These are phyloP conservation scores for Saccostrea echinata DNA, from an alignment of 1,140 invertebrate genomes.

Conservation along the genomic window DNA sequence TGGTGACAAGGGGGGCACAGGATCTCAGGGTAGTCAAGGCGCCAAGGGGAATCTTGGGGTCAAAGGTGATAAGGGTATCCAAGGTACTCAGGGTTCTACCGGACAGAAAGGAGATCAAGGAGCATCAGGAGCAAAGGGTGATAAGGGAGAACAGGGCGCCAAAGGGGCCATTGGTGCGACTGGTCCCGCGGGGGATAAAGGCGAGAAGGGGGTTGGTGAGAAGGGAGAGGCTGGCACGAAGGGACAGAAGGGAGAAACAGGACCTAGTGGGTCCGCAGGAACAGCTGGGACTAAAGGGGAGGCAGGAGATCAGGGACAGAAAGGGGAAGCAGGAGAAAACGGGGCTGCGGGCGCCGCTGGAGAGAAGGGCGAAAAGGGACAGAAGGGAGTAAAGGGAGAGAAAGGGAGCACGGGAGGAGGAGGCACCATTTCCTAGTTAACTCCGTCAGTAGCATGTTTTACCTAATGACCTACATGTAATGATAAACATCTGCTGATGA, in stretches of 20 bases:
- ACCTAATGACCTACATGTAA: too few species aligned
- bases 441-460: too few species aligned
- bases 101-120: constrained; percentile 53
- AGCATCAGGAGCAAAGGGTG: constrained; percentile 31
- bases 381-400: background rate
- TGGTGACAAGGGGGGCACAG: constrained; percentile 43
- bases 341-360: background rate
- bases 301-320: background rate
- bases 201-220: background rate
- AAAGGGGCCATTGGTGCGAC: background rate
- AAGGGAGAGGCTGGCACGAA: background rate
- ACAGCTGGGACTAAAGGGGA: background rate
- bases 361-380: background rate
- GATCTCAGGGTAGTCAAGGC: constrained; percentile 33
- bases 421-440: too few species aligned
- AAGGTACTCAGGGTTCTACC: constrained; percentile 44
- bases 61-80: constrained; percentile 35
- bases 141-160: constrained; percentile 20
- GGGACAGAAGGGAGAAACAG: background rate
- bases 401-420: background rate
- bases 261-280: background rate
- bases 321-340: background rate
- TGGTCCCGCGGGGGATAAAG: background rate
- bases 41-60: constrained; percentile 41
- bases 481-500: too few species aligned